Conservation (phyloP, 2,113 vertebrate species). For the Caranx ignobilis region DNA sequence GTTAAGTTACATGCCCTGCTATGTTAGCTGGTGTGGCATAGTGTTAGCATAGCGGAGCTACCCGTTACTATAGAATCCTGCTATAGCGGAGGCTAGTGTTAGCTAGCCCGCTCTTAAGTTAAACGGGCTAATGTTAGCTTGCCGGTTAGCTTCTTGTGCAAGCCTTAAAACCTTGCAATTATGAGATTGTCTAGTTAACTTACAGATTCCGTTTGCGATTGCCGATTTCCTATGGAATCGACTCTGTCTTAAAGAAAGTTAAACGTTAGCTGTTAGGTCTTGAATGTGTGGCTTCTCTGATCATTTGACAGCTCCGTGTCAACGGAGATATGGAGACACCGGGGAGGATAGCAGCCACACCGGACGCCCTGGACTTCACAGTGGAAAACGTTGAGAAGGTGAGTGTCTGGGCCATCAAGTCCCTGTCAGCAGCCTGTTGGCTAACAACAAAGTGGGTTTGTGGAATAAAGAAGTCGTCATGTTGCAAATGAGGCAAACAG, state of each 20-base stretch:
- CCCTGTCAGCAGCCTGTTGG: not conserved
- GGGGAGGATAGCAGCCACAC: slow-evolving; percentile 79
- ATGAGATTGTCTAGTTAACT: not conserved
- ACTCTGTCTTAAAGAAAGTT: not conserved
- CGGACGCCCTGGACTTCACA: slow-evolving; percentile 91
- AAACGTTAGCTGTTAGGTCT: slow-evolving; percentile 12
- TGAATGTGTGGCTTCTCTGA: slow-evolving; percentile 56
- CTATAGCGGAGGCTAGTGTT: slow-evolving; percentile 43
- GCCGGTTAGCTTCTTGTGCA: slow-evolving; percentile 67
- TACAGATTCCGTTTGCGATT: not conserved
- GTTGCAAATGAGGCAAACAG: not conserved
- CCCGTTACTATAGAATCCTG: slow-evolving; percentile 43
- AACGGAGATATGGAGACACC: slow-evolving; percentile 79
- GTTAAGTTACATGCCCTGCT: slow-evolving; percentile 55
- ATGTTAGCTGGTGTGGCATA: slow-evolving; percentile 52
- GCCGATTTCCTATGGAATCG: not conserved
- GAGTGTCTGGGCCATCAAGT: slow-evolving; percentile 39
- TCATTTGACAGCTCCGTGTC: slow-evolving; percentile 80
- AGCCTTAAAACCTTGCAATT: not conserved
- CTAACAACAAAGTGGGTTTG: not conserved
- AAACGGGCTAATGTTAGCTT: slow-evolving; percentile 68
- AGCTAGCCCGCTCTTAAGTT: slow-evolving; percentile 43
- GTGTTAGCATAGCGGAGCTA: slow-evolving; percentile 61
- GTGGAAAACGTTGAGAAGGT: slow-evolving; percentile 99
- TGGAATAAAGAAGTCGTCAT: not conserved